Conservation (phyloP, 2,888 invertebrate species). For the Luffia ferchaultella region DNA sequence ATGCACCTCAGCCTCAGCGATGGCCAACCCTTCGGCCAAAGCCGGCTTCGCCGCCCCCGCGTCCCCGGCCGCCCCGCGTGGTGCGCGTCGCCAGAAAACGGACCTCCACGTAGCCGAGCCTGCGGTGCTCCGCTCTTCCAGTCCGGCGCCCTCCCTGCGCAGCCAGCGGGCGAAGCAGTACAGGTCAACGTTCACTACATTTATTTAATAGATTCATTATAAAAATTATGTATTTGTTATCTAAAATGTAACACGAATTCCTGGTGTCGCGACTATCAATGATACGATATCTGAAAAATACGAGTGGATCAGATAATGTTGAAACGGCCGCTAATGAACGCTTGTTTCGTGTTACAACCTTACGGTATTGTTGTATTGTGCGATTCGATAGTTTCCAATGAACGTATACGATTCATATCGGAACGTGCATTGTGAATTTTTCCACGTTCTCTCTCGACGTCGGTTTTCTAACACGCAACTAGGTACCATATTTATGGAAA, state of each 20-base stretch:
- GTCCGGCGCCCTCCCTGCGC: slow-evolving; percentile 64
- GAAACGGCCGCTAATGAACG: too few relatives aligned
- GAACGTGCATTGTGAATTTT: too few relatives aligned
- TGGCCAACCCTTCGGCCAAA: slow-evolving; percentile 19
- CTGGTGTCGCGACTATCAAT: neutral
- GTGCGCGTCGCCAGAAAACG: slow-evolving; percentile 68
- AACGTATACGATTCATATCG: too few relatives aligned
- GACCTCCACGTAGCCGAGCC: slow-evolving; percentile 58
- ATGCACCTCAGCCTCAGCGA: slow-evolving; percentile 34
- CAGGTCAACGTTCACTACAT: slow-evolving; percentile 39
- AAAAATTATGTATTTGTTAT: too few relatives aligned
- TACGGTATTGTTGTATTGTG: too few relatives aligned
- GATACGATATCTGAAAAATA: neutral
- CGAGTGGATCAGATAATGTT: too few relatives aligned
- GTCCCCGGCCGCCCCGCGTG: slow-evolving; percentile 25
- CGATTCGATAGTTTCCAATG: too few relatives aligned
- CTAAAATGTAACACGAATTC: too few relatives aligned
- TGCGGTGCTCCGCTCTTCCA: slow-evolving; percentile 37
- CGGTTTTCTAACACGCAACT: neutral
- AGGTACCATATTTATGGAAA: neutral
- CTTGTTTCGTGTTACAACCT: too few relatives aligned
- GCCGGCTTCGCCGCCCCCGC: too few relatives aligned
- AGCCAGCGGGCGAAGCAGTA: slow-evolving; percentile 59
- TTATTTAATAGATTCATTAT: too few relatives aligned
- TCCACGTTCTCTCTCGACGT: too few relatives aligned